A percentile compares a stretch with the other conserved stretches of the same genome.
phyloP scores from a whole-genome alignment of 2,888 invertebrate species.

The Torymus aiolomorphi region DNA sequence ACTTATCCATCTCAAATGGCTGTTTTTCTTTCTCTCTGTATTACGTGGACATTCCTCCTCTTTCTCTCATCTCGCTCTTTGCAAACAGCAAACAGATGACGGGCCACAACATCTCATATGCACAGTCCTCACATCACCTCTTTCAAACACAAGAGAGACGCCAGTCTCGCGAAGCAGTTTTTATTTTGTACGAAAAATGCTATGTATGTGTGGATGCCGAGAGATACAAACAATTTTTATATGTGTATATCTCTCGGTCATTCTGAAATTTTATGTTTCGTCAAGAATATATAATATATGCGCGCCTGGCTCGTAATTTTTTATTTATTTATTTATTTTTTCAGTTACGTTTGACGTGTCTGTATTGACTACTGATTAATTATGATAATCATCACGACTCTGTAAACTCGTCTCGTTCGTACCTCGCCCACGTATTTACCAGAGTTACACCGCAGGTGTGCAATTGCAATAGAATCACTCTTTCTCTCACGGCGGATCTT shows the following conservation, averaged over 20 bases:
- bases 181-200: conserved; percentile 20
- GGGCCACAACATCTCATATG: conserved; percentile 2
- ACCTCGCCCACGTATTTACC: neutral
- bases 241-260: neutral
- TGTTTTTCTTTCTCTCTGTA: conserved; percentile 46
- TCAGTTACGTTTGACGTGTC: conserved; percentile 12
- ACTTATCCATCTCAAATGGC: neutral
- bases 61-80: conserved; percentile 18
- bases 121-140: conserved; percentile 20
- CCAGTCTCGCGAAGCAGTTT: conserved; percentile 22
- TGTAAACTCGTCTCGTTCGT: neutral
- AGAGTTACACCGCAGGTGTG: neutral
- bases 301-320: neutral
- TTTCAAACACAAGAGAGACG: neutral
- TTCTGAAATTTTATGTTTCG: conserved; percentile 24
- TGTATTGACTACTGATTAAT: conserved; percentile 19
- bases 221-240: conserved; percentile 16
- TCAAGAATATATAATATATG: conserved; percentile 8
- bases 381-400: conserved; percentile 9
- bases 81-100: conserved; percentile 24
- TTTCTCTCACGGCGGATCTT: conserved; percentile 12
- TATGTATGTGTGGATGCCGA: conserved; percentile 12
- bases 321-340: too few species aligned
- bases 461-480: conserved; percentile 14
- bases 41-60: too few species aligned